Evolutionary conservation across 1,140 invertebrate species (phyloP), one percentile per base, ranked within the genome.

Genomic region (Doryteuthis pealeii): DNA sequence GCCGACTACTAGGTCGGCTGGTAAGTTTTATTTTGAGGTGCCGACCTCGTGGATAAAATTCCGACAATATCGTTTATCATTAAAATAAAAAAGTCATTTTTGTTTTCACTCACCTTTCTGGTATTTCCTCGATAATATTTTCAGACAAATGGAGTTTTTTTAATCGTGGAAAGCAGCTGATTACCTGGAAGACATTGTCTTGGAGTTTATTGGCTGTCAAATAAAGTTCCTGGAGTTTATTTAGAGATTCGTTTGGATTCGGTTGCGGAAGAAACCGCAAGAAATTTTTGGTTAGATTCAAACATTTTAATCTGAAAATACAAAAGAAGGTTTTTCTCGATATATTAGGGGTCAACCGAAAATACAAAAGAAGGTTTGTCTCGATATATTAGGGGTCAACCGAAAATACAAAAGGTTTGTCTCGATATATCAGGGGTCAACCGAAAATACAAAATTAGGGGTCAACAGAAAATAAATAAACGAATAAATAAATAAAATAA

Each of bases 161-260:
- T 6, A 88, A 80, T 54, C 86, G 73, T 22, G 81, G 77, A 67
- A 85, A 88, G 12, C 78, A 76, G 77, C 83, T 79, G n/a, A 88
- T 78, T 45, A 83, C 79, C n/a, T 77, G 74, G 10, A 88, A 74
- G 26, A 79, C 81, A 12, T 77, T 70, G 78, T 88, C 85, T 30
- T 78, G 78, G 18, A 88, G 78, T n/a, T 78, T 74, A 74, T 88
- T 88, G 49, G 79, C 81, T 40, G 85, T 83, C 68, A 88, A 74
- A 69, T 86, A 87, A 5, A 88, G 77, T 72, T 88, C 87, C 69
- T 87, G 85, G 15, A 88, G 68, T 70, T 84, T 84, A 77, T 87
- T 87, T 65, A 83, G 81, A n/a, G 86, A 86, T 43, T 79, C 78
- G 74, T 82, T 84, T 32, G 70, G 73, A 76, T 85, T 81, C 15